Base-by-base conservation (phyloP, 2,113 vertebrate species). In the Serilophus lunatus region DNA sequence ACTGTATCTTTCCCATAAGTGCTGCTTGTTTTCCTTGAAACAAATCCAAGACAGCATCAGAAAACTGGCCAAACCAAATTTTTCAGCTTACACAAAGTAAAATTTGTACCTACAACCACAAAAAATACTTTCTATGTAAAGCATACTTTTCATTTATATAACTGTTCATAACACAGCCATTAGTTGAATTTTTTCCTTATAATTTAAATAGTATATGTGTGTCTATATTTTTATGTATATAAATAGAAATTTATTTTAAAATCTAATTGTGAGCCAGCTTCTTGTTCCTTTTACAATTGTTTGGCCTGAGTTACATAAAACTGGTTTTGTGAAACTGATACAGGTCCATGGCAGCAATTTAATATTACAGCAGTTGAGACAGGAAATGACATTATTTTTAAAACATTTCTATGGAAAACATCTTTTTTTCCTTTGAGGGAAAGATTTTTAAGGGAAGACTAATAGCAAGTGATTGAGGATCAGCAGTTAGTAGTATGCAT, bases 381-480 rank as follows among this genome's bases (percentile, higher is more conserved):
- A 75, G n/a, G 71, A 92, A 87, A 91, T 72, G 1, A 88, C 33
- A 84, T 56, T 93, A 82, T 61, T 54, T 91, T 92, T 88, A 64
- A 61, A 91, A 80, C 29, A 64, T 84, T 91, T 78, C 59, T 71
- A 20, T 57, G 81, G 47, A 88, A 91, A 85, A 82, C 26, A 33
- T 28, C 25, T 20, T 66, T 86, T 25, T 70, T 71, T 80, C 31
- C 22, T 90, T 72, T 49, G 38, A 63, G 49, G 35, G 38, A 29
- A 81, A 42, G 12, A 53, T 35, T 90, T 87, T 72, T 77, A 87
- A 59, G 36, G 28, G 44, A 91, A 95, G 31, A 91, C 75, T 91
- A 59, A 82, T 53, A 94, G 88, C 44, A 96, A 95, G 50, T 86
- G 83, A 71, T 47, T 60, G 59, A 94, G 77, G 77, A 49, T 85